Base-by-base conservation (phyloP, 2,888 invertebrate genomes). In the Polietes domitor region DNA sequence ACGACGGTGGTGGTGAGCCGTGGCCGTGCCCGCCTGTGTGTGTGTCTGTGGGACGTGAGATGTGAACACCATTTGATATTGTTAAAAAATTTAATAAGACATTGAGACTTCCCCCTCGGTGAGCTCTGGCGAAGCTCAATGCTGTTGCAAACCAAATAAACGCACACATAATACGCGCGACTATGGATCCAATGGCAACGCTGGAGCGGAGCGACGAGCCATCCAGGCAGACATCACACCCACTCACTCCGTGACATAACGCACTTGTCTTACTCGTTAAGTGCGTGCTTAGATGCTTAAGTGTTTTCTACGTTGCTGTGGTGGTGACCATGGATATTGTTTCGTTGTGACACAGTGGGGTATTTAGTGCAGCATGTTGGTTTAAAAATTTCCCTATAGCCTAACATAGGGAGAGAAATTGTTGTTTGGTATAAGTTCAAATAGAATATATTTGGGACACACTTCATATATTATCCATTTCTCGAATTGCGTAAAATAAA, bases 81-180 rank as follows among this genome's bases (percentile, higher is more conserved):
- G 68, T 74, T 71, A 68, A 74, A 78, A 79, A 80, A 80, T 74
- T 80, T 80, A 74, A 77, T 77, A 77, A 82, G 61, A 80, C 50
- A 74, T 74, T 61, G 70, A 70, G 72, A 74, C 77, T 77, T 74
- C 19, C 15, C 28, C 41, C 43, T 58, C 26, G 3, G 1, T 5
- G 53, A 6, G 24, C 21, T n/a, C n/a, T 53, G 21, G 9, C 24
- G n/a, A n/a, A n/a, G n/a, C n/a, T 21, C 53, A 53, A 53, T 37
- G 37, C n/a, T 3, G 7, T n/a, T 50, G 58, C 10, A 47, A 72
- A 32, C 55, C 55, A 71, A 61, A 80, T 43, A 50, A 80, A 63
- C 32, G 71, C 61, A 17, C 63, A 63, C 17, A 26, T 32, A 65
- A 61, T 61, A 76, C 12, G n/a, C 65, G 41, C 24, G 28, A 37